Conservation (phyloP, 2,888 invertebrate species). For the Coenonympha arcania region DNA sequence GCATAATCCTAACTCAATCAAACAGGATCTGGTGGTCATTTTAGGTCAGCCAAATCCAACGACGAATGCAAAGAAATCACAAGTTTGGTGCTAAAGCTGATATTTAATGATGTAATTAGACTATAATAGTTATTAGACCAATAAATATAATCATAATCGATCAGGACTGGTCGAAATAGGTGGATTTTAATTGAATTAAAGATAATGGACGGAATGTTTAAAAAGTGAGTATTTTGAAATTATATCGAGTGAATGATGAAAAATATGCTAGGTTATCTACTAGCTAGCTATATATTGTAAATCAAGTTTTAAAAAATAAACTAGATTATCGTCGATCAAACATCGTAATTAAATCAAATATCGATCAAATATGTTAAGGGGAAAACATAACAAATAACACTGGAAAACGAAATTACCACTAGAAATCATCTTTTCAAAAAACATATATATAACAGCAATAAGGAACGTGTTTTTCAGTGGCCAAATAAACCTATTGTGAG, state of each 20-base stretch:
- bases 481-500: too few species aligned
- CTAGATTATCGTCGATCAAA: neutral
- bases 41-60: neutral
- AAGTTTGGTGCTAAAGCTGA: constrained; percentile 23
- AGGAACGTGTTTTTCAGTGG: too few species aligned
- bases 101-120: constrained; percentile 20
- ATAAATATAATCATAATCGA: constrained; percentile 24
- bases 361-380: too few species aligned
- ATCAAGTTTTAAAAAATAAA: neutral
- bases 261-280: neutral
- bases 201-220: constrained; percentile 5
- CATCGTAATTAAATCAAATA: too few species aligned
- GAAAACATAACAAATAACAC: too few species aligned
- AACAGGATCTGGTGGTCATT: neutral
- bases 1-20: too few species aligned
- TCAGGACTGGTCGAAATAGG: constrained; percentile 23
- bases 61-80: neutral
- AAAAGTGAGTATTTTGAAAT: constrained; percentile 5
- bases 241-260: neutral
- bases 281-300: constrained; percentile 1
- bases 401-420: too few species aligned
- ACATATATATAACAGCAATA: too few species aligned
- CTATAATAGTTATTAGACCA: constrained; percentile 10
- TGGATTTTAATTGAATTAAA: constrained; percentile 22
- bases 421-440: too few species aligned